Evolutionary conservation across 2,113 vertebrate species (phyloP), one percentile per base, ranked within the genome.

Genomic region (Anoura caudifer): DNA sequence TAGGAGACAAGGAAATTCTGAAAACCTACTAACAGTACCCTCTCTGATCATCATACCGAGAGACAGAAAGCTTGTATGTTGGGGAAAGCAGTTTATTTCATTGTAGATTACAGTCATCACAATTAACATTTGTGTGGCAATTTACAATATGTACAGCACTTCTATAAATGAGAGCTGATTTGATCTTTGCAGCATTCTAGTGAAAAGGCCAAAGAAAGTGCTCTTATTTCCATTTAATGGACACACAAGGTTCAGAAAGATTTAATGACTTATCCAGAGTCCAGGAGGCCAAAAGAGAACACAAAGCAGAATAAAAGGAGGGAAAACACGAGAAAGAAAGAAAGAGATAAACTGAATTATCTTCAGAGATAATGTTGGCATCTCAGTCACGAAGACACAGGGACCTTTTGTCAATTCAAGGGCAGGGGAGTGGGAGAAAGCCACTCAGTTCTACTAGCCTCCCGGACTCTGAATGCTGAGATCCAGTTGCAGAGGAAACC

Each of bases 111-210:
- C 9, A 59, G 33, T 13, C 83, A 75, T 61, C 86, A 61, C 45
- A 28, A 19, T 41, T 43, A 69, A 67, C 33, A 82, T 36, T 67
- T 75, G 31, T 36, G 38, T 33, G 70, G 13, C 28, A 63, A n/a
- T 70, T 38, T 87, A 33, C 26, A 70, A 31, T n/a, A 88, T 19
- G 11, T 54, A 56, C 76, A 95, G 10, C 54, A 69, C 47, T 89
- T 94, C 85, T 63, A 88, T 63, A n/a, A 91, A 50, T 59, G n/a
- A 89, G 31, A 95, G 38, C 54, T 70, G 41, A 65, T 93, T 87
- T 80, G 43, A 77, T 91, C 7, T 85, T 52, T 70, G 52, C 59
- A 85, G 45, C 19, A 19, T 77, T 91, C 50, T 54, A 81, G 54
- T 50, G 83, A 52, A 73, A 86, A 91, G 6, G 22, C 38, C 61